Conservation (phyloP, 2,113 vertebrate genomes). For the Labeo catla region DNA sequence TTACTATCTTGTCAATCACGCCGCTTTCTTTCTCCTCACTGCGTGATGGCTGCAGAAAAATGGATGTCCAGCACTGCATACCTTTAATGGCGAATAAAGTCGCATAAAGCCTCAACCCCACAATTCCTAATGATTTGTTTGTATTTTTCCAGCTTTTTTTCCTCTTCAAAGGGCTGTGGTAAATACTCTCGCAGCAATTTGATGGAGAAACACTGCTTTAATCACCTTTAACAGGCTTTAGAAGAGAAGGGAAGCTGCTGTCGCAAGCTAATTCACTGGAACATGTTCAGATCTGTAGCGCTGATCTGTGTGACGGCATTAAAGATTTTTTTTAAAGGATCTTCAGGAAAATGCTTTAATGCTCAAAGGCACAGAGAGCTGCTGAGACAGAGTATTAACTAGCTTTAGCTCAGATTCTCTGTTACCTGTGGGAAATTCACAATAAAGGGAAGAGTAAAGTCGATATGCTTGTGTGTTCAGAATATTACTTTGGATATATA, state of each 20-base stretch:
- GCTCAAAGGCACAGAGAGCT: constrained; percentile 50
- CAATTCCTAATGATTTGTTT: not conserved
- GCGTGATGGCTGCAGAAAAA: not conserved
- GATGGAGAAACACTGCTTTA: constrained; percentile 23
- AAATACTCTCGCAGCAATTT: not conserved
- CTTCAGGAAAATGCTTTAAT: constrained; percentile 65
- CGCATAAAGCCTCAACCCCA: not conserved
- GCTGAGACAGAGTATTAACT: constrained; percentile 44
- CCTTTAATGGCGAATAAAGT: not conserved
- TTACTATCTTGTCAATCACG: constrained; percentile 35
- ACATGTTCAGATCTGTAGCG: constrained; percentile 75
- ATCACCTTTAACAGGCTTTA: constrained; percentile 38
- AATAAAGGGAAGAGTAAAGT: constrained; percentile 74
- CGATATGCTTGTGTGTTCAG: constrained; percentile 77
- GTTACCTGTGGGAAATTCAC: constrained; percentile 76
- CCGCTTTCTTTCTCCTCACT: not conserved
- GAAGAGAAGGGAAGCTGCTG: constrained; percentile 69
- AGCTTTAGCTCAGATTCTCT: constrained; percentile 57
- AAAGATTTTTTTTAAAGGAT: constrained; percentile 73
- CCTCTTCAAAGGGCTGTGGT: not conserved
- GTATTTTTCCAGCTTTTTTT: not conserved
- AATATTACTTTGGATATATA: constrained; percentile 69
- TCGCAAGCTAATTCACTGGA: constrained; percentile 77
- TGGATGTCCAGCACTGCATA: not conserved
- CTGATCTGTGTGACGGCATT: constrained; percentile 75